Conservation (phyloP, 2,888 invertebrate genomes). For the Morpho helenor region DNA sequence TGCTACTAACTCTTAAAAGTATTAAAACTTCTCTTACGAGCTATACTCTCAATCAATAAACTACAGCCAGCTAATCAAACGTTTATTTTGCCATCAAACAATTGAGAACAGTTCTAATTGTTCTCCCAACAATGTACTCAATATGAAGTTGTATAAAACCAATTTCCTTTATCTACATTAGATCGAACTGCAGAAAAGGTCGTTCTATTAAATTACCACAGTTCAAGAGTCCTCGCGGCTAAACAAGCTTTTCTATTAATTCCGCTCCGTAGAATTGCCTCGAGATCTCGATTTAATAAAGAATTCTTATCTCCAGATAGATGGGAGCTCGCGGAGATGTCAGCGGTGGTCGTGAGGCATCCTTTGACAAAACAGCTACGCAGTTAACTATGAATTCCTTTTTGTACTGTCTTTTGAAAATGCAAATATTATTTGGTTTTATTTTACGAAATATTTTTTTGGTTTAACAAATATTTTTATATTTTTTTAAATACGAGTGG, state of each 20-base stretch:
- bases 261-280: conserved; percentile 8
- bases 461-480: not conserved
- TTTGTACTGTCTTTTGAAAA: not conserved
- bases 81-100: too few species aligned
- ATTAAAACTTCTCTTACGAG: too few species aligned
- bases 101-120: too few species aligned
- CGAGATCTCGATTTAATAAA: conserved; percentile 9
- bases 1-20: too few species aligned
- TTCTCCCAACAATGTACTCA: not conserved
- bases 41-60: too few species aligned
- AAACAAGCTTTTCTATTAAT: conserved; percentile 15
- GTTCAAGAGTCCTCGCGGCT: conserved; percentile 10
- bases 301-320: conserved; percentile 10
- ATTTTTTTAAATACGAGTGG: not conserved
- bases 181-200: conserved; percentile 12
- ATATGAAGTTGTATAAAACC: conserved; percentile 5
- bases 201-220: conserved; percentile 13
- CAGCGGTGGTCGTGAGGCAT: conserved; percentile 2
- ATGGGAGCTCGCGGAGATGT: conserved; percentile 1
- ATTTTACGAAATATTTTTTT: not conserved
- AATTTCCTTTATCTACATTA: conserved; percentile 11
- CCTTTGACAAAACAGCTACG: conserved; percentile 4
- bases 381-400: not conserved
- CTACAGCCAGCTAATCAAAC: too few species aligned
- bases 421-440: conserved; percentile 1